These are phyloP conservation scores for Psephotus haematonotus DNA, from an alignment of 2,113 vertebrate genomes.

Conservation along the genomic window DNA sequence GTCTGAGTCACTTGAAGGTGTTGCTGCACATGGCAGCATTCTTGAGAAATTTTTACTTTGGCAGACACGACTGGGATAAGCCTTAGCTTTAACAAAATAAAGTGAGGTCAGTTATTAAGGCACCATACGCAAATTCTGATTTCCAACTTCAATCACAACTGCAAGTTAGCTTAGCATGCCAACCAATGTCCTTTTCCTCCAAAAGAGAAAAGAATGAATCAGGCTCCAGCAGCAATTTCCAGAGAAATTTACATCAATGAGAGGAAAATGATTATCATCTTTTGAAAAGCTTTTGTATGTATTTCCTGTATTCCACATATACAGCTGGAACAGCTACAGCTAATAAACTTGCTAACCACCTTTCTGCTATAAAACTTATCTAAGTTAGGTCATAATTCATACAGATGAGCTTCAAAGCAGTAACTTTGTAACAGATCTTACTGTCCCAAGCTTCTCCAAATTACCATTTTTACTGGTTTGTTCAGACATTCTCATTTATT, in stretches of 20 bases:
- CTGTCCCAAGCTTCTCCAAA: slow-evolving; percentile 21
- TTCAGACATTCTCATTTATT: background rate
- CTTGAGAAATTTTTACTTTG: background rate
- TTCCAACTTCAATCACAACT: background rate
- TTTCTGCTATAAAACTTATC: slow-evolving; percentile 55
- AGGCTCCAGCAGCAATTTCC: fast-evolving
- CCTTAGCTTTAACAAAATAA: background rate
- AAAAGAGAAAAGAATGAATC: background rate
- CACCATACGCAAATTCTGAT: background rate
- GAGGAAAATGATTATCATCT: background rate
- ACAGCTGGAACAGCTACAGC: background rate
- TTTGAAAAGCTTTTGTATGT: background rate
- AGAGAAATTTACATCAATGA: background rate
- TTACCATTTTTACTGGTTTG: background rate
- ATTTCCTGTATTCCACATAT: background rate
- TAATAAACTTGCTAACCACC: slow-evolving; percentile 38
- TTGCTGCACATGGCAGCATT: background rate
- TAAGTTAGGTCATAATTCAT: slow-evolving; percentile 15
- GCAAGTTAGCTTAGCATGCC: background rate
- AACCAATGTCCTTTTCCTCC: background rate
- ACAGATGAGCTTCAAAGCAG: slow-evolving; percentile 7
- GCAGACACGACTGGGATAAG: background rate
- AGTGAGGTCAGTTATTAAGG: background rate
- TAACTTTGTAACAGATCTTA: slow-evolving; percentile 21
- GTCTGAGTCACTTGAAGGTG: background rate